phyloP scores from a whole-genome alignment of 2,113 vertebrate genomes.

The Thymallus thymallus region DNA sequence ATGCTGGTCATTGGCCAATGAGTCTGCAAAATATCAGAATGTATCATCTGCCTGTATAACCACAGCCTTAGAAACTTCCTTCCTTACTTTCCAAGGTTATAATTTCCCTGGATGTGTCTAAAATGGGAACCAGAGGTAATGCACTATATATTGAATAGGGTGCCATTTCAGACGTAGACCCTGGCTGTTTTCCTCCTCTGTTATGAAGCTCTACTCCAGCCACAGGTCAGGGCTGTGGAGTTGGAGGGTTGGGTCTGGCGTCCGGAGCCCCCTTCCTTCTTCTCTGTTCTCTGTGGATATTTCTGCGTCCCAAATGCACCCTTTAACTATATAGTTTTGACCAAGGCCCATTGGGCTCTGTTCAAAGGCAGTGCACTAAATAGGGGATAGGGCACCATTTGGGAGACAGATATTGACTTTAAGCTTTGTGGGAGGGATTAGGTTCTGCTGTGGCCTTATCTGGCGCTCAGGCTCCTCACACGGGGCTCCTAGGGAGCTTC shows the following conservation, averaged over 20 bases:
- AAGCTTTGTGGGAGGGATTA: conserved; percentile 66
- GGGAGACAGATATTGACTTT: conserved; percentile 53
- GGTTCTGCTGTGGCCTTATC: conserved; percentile 66
- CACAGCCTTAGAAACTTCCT: neutral
- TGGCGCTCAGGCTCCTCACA: conserved; percentile 59
- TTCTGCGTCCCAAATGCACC: too few species aligned
- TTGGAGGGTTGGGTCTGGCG: neutral
- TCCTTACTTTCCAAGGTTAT: neutral
- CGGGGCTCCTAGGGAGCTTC: conserved; percentile 52
- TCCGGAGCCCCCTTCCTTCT: neutral
- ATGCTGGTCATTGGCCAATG: too few species aligned
- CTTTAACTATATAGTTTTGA: too few species aligned
- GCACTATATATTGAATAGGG: too few species aligned
- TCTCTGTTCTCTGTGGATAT: conserved; percentile 52
- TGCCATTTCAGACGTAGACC: too few species aligned
- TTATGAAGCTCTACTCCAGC: neutral
- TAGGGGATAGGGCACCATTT: too few species aligned
- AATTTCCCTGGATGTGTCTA: neutral
- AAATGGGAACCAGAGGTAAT: too few species aligned
- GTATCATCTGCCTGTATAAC: too few species aligned
- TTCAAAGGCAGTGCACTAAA: too few species aligned
- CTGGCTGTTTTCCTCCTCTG: neutral
- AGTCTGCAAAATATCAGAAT: too few species aligned
- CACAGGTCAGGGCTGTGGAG: neutral
- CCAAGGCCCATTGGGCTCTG: too few species aligned